Evolutionary conservation across 2,888 invertebrate species (phyloP).

Genomic region (Carterocephalus palaemon): DNA sequence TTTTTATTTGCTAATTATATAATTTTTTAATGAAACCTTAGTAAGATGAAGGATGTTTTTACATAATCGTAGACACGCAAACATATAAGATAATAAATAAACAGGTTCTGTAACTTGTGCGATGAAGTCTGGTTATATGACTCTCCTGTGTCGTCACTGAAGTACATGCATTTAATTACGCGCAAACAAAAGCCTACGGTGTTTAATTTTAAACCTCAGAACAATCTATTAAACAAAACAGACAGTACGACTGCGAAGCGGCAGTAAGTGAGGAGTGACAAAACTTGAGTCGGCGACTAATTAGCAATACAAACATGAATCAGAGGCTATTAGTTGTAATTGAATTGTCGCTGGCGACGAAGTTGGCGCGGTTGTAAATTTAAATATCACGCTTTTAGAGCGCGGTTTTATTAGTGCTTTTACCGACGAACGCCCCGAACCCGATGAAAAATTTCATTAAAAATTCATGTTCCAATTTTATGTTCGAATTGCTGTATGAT

Average conservation of each 20-base stretch:
- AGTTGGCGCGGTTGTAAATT: slow-evolving; percentile 70
- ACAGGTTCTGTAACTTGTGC: too few species aligned
- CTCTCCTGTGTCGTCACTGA: slow-evolving; percentile 26
- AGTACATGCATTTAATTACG: slow-evolving; percentile 56
- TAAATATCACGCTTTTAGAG: slow-evolving; percentile 69
- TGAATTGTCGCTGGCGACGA: slow-evolving; percentile 72
- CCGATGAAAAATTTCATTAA: slow-evolving; percentile 32
- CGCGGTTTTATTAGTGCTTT: slow-evolving; percentile 54
- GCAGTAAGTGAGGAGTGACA: slow-evolving; percentile 72
- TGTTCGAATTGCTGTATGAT: slow-evolving; percentile 26
- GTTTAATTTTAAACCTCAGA: slow-evolving; percentile 56
- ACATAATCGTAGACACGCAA: too few species aligned
- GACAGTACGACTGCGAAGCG: slow-evolving; percentile 47
- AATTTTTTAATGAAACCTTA: too few species aligned
- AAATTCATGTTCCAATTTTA: slow-evolving; percentile 31
- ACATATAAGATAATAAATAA: too few species aligned
- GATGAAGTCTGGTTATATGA: too few species aligned
- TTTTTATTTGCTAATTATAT: too few species aligned
- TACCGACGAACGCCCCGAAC: slow-evolving; percentile 29
- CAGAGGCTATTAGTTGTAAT: slow-evolving; percentile 79
- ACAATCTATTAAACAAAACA: slow-evolving; percentile 69
- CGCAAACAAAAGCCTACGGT: slow-evolving; percentile 52
- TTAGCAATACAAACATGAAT: slow-evolving; percentile 79
- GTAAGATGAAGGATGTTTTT: too few species aligned
- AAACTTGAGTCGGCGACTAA: slow-evolving; percentile 76